Conservation (phyloP, 2,888 invertebrate species). For the Nasonia oneida region DNA sequence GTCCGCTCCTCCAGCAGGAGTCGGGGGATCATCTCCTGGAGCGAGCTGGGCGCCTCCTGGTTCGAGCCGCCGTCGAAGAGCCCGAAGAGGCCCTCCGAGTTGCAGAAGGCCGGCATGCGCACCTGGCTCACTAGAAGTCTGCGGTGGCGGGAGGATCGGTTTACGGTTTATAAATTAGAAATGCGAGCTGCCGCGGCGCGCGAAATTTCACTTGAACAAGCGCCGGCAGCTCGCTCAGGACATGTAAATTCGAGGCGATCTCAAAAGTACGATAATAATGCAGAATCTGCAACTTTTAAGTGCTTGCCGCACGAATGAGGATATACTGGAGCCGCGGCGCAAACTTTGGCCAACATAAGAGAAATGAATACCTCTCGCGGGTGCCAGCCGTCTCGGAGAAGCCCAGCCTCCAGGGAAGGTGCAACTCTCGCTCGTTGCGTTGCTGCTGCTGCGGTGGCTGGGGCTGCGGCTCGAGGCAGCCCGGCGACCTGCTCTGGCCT, state of each 20-base stretch:
- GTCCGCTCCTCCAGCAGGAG: constrained; percentile 89
- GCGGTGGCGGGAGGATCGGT: not conserved
- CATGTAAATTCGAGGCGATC: not conserved
- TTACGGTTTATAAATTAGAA: constrained; percentile 21
- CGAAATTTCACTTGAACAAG: constrained; percentile 28
- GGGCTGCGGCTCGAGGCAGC: constrained; percentile 69
- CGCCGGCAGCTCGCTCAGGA: not conserved
- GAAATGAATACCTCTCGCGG: constrained; percentile 80
- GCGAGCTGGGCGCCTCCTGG: constrained; percentile 84
- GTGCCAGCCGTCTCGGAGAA: constrained; percentile 92
- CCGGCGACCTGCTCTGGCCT: constrained; percentile 83
- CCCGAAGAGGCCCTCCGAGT: constrained; percentile 90
- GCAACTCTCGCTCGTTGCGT: constrained; percentile 62
- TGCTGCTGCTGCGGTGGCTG: not conserved
- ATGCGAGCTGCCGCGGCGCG: not conserved
- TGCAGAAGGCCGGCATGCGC: constrained; percentile 88
- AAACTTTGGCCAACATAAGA: not conserved
- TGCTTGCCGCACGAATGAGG: not conserved
- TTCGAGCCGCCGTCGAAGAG: constrained; percentile 91
- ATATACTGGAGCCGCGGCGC: not conserved
- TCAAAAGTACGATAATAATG: not conserved
- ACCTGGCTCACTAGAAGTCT: constrained; percentile 89
- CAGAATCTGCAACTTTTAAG: not conserved
- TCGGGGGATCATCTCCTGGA: constrained; percentile 89
- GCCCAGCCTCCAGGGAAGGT: constrained; percentile 88